phyloP scores from a whole-genome alignment of 2,113 vertebrate genomes.

The Crocuta crocuta region DNA sequence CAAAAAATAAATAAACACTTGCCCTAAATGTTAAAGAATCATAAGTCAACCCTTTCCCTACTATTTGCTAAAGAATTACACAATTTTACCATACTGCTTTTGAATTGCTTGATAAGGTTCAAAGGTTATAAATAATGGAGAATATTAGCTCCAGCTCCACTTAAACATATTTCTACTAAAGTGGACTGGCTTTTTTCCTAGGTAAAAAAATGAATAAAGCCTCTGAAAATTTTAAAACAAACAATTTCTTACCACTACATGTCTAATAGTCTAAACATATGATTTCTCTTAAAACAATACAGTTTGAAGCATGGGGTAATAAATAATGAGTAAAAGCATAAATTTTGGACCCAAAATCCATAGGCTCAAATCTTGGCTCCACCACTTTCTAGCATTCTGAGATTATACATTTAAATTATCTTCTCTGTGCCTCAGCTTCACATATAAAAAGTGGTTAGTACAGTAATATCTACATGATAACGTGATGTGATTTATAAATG shows the following conservation, averaged over 20 bases:
- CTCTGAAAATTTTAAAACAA: slow-evolving; percentile 4
- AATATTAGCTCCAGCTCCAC: background rate
- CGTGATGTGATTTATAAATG: background rate
- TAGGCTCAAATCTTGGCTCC: background rate
- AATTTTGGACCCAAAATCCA: background rate
- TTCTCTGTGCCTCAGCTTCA: background rate
- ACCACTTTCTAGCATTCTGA: background rate
- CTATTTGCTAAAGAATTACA: background rate
- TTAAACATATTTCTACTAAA: background rate
- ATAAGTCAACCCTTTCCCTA: background rate
- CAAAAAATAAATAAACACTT: background rate
- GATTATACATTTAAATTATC: background rate
- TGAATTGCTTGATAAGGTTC: background rate
- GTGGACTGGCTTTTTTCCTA: background rate
- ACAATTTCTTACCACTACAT: background rate
- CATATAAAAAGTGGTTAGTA: background rate
- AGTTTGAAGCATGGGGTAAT: background rate
- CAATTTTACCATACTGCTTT: background rate
- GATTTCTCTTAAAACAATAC: background rate
- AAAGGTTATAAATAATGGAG: background rate
- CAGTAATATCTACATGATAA: background rate
- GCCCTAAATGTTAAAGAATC: background rate
- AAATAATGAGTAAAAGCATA: background rate
- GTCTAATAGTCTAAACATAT: background rate
- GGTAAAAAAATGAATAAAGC: background rate